Percentiles rank a stretch among this genome's conserved stretches.
phyloP scores from a whole-genome alignment of 2,113 vertebrate species.

The Meleagris gallopavo region DNA sequence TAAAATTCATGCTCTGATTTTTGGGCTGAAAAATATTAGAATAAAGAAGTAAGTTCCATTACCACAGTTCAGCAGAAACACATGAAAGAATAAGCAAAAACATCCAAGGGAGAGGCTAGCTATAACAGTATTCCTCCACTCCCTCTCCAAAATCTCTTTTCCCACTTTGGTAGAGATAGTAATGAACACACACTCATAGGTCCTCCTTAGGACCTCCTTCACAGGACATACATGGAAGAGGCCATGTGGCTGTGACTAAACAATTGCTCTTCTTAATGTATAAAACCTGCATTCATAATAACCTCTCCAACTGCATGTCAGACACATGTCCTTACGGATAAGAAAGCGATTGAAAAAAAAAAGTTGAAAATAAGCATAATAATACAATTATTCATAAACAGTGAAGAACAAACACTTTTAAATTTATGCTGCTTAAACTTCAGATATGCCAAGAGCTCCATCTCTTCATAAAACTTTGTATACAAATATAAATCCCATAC shows the following conservation, averaged over 20 bases:
- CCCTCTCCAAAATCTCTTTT: not conserved
- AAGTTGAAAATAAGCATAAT: not conserved
- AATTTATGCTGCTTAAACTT: slow-evolving; percentile 21
- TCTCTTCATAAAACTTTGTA: slow-evolving; percentile 18
- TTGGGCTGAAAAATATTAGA: not conserved
- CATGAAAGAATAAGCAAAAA: not conserved
- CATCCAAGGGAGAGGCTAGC: not conserved
- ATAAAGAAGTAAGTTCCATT: not conserved
- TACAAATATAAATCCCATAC: not conserved
- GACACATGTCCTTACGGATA: not conserved
- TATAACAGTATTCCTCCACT: not conserved
- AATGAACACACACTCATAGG: too few relatives aligned
- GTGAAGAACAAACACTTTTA: not conserved
- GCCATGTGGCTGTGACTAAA: not conserved
- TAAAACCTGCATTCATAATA: not conserved
- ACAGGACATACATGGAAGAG: not conserved
- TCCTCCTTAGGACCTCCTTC: not conserved
- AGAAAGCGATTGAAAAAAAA: not conserved
- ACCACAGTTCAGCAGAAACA: not conserved
- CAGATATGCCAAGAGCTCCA: not conserved
- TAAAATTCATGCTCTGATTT: not conserved
- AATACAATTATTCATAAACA: not conserved
- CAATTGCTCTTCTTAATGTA: not conserved
- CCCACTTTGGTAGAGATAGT: not conserved
- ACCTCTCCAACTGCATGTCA: not conserved